Conservation (phyloP, 1,140 invertebrate genomes). For the Idris sp. region DNA sequence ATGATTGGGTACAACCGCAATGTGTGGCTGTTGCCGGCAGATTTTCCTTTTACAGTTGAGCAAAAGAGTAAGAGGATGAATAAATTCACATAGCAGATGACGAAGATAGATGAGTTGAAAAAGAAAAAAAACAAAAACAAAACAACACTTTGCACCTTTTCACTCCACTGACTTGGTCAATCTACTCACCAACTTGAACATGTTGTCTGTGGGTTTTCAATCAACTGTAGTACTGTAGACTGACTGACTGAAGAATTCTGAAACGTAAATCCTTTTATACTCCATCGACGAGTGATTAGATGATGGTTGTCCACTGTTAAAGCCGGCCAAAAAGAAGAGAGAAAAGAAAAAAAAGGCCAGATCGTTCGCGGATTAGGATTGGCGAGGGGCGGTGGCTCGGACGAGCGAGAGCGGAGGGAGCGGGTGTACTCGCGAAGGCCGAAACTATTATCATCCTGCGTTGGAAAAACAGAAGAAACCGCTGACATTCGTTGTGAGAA, state of each 20-base stretch:
- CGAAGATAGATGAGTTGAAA: too few relatives aligned
- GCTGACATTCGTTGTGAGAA: constrained; percentile 70
- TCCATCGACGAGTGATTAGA: constrained; percentile 42
- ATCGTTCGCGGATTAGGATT: constrained; percentile 53
- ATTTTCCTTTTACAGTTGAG: too few relatives aligned
- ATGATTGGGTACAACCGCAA: too few relatives aligned
- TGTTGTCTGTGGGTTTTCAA: constrained; percentile 63
- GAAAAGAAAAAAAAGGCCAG: constrained; percentile 52
- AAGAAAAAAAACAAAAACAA: too few relatives aligned
- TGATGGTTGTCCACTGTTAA: constrained; percentile 57
- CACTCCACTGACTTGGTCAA: constrained; percentile 19
- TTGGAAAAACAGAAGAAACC: constrained; percentile 63
- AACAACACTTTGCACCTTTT: constrained; percentile 24
- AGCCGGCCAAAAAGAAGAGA: constrained; percentile 35
- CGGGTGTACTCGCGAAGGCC: constrained; percentile 65
- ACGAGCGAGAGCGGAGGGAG: constrained; percentile 42
- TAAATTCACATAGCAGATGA: too few relatives aligned
- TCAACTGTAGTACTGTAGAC: constrained; percentile 68
- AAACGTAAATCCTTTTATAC: constrained; percentile 69
- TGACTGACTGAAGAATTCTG: constrained; percentile 66
- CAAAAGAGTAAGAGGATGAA: too few relatives aligned
- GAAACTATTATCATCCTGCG: constrained; percentile 66
- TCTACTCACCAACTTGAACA: constrained; percentile 75
- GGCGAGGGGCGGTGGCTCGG: constrained; percentile 57
- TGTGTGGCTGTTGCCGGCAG: too few relatives aligned